phyloP scores from a whole-genome alignment of 2,797 vertebrate genomes.

The Spinus pinus region DNA sequence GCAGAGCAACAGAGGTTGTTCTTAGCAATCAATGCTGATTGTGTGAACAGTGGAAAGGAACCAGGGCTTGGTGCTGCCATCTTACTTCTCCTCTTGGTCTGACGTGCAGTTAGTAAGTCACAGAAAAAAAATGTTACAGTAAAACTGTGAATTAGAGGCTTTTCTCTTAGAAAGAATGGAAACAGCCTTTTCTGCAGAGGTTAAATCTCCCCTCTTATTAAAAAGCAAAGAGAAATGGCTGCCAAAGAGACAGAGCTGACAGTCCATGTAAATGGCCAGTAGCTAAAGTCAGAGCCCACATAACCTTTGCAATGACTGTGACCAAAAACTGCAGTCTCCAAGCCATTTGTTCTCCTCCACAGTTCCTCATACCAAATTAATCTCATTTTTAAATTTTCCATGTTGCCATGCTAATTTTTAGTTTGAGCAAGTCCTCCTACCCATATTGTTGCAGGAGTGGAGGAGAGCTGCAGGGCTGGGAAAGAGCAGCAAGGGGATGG shows the following conservation, averaged over 20 bases:
- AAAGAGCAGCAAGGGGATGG: neutral
- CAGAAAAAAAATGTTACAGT: neutral
- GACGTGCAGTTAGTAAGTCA: neutral
- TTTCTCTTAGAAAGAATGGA: neutral
- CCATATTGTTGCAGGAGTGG: neutral
- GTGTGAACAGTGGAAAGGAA: neutral
- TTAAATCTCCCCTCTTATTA: neutral
- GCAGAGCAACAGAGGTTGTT: neutral
- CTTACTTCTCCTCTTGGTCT: neutral
- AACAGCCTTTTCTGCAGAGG: neutral
- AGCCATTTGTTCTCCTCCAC: neutral
- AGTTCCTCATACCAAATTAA: neutral
- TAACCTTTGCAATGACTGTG: fast-evolving
- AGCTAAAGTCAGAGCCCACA: neutral
- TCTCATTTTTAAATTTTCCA: neutral
- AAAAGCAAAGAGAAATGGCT: neutral
- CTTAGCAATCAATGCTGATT: neutral
- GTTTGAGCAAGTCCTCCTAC: neutral
- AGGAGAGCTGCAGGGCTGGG: neutral
- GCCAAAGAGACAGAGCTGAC: neutral
- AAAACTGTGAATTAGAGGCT: neutral
- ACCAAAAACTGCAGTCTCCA: neutral
- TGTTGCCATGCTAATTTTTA: neutral
- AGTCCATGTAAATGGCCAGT: neutral
- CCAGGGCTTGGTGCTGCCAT: neutral